A percentile compares a stretch with the other conserved stretches of the same genome.
phyloP scores from a whole-genome alignment of 2,113 vertebrate genomes.

The Oenanthe melanoleuca region DNA sequence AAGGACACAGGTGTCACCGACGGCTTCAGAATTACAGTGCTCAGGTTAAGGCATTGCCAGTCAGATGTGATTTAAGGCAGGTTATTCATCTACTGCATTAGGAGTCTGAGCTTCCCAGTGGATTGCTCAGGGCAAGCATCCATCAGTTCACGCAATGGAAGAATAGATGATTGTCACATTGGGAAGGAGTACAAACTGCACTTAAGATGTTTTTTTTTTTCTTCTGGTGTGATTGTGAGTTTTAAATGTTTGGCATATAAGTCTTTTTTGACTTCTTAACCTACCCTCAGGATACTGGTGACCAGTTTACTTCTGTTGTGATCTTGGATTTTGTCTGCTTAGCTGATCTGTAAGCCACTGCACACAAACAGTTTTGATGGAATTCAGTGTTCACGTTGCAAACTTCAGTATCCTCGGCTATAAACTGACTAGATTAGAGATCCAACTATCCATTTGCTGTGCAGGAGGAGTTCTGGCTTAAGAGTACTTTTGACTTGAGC shows the following conservation, averaged over 20 bases:
- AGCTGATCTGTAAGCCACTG: not conserved
- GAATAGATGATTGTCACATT: not conserved
- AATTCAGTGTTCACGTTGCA: not conserved
- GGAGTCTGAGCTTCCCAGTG: not conserved
- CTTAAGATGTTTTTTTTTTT: not conserved
- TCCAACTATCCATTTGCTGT: not conserved
- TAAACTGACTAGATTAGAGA: not conserved
- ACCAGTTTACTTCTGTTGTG: not conserved
- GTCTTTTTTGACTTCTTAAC: not conserved
- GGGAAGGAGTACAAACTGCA: not conserved
- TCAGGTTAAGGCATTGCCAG: not conserved
- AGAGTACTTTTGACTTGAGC: not conserved
- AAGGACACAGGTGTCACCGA: not conserved
- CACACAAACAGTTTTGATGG: not conserved
- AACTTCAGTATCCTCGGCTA: not conserved
- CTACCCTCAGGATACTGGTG: not conserved
- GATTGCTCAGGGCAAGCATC: not conserved
- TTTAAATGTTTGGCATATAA: not conserved
- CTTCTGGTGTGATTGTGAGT: not conserved
- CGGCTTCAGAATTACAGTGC: fast-evolving
- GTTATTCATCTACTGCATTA: not conserved
- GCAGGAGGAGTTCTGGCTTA: not conserved
- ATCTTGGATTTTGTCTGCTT: not conserved
- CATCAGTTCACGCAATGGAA: fast-evolving
- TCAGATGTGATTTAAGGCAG: not conserved